Evolutionary conservation across 2,113 vertebrate species (phyloP).

Genomic region (Perca fluviatilis): DNA sequence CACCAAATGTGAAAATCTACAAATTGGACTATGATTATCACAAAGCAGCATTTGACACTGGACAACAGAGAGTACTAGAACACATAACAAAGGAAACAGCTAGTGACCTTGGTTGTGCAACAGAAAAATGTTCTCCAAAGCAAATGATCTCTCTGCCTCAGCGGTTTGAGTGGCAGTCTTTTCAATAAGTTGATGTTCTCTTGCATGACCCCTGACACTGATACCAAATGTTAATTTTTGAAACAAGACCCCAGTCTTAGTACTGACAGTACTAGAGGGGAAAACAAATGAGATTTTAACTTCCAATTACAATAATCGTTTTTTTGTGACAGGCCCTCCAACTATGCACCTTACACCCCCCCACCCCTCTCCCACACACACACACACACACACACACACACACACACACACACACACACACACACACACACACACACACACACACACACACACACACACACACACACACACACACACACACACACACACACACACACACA

Average conservation of each 20-base stretch:
- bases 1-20: not conserved
- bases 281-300: conserved; percentile 82
- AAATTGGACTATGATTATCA: conserved; percentile 11
- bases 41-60: conserved; percentile 14
- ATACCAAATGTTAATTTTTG: conserved; percentile 76
- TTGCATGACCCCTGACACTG: conserved; percentile 66
- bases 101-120: not conserved
- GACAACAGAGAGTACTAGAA: conserved; percentile 8
- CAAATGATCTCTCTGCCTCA: conserved; percentile 42
- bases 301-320: conserved; percentile 82
- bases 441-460: conserved; percentile 23
- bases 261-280: conserved; percentile 70
- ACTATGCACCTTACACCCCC: conserved; percentile 59
- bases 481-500: conserved; percentile 36
- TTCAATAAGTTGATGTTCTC: conserved; percentile 69
- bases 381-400: conserved; percentile 18
- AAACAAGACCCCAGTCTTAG: conserved; percentile 62
- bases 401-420: conserved; percentile 34
- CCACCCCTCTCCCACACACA: conserved; percentile 11
- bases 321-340: conserved; percentile 73
- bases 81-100: conserved; percentile 20
- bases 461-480: conserved; percentile 18
- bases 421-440: conserved; percentile 1
- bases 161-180: conserved; percentile 66
- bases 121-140: conserved; percentile 10